These are phyloP conservation scores for Montipora capitata DNA, from an alignment of 92 coral and sea anemone species.

Conservation along the genomic window DNA sequence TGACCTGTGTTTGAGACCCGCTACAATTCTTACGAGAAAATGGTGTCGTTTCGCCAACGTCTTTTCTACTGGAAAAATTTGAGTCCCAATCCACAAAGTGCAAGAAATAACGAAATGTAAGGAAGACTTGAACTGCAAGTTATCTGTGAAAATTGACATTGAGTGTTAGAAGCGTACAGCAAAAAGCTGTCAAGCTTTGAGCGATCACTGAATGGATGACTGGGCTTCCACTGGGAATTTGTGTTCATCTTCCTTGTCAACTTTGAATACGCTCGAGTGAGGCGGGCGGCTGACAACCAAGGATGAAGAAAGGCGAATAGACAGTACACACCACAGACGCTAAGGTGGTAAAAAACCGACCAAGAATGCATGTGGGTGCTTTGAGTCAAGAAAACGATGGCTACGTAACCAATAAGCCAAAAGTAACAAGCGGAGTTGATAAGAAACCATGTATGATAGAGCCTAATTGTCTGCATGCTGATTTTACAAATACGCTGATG, in stretches of 20 bases:
- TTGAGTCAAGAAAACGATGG: slow-evolving; percentile 27
- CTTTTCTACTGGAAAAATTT: slow-evolving; percentile 14
- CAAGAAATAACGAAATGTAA: slow-evolving; percentile 34
- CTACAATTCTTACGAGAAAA: too few species aligned
- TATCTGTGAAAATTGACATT: slow-evolving; percentile 59
- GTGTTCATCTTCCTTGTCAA: slow-evolving; percentile 55
- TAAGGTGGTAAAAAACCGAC: slow-evolving; percentile 38
- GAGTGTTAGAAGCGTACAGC: slow-evolving; percentile 64
- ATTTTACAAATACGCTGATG: slow-evolving; percentile 64
- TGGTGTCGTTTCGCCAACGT: not conserved
- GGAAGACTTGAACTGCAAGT: slow-evolving; percentile 66
- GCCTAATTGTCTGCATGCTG: slow-evolving; percentile 32
- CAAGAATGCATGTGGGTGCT: slow-evolving; percentile 13
- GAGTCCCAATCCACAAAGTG: slow-evolving; percentile 59
- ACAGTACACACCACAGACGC: slow-evolving; percentile 31
- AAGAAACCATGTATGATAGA: slow-evolving; percentile 54
- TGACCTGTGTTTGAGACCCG: too few species aligned
- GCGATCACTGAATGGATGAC: slow-evolving; percentile 51
- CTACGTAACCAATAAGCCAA: slow-evolving; percentile 53
- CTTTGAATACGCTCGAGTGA: slow-evolving; percentile 44
- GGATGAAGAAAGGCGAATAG: slow-evolving; percentile 58
- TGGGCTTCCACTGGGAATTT: slow-evolving; percentile 53
- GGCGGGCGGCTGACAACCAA: slow-evolving; percentile 57
- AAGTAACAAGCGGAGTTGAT: slow-evolving; percentile 69
- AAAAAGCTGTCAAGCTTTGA: slow-evolving; percentile 66